Base-by-base conservation (phyloP, 2,888 invertebrate species). In the Limulus polyphemus region DNA sequence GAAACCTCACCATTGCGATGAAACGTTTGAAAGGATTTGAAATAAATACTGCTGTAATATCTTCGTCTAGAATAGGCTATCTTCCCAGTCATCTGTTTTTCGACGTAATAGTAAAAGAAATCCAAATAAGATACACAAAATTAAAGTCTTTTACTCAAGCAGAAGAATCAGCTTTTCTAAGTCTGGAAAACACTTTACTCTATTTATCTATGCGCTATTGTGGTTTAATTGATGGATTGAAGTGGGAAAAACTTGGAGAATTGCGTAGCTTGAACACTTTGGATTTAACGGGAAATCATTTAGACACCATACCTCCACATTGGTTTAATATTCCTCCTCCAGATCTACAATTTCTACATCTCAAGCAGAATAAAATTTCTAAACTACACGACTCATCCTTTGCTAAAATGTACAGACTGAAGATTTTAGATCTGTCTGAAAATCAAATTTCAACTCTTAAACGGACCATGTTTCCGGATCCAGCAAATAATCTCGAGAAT, bases 21-120 rank as follows among this genome's bases (percentile, higher is more conserved):
- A 32, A 32, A 32, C 32, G 32, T 32, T 32, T 32, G 32, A 32
- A 7, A 32, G 32, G 32, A 32, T 32, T 32, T 32, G 32, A 32
- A 32, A 32, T 32, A 32, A 32, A 32, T 7, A 32, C 32, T 32
- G 32, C 32, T 32, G 32, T 32, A 32, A 32, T 32, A 32, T 32
- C 32, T 32, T 32, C 32, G 10, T 56, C 61, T 0, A 54, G 61
- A 17, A 50, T 63, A 16, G 49, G 48, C 11, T 59, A 63, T 16
- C 47, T 63, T n/a, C 63, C 63, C 11, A 61, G 63, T 47, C 61
- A 63, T 54, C 56, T 63, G 4, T 63, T 63, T 47, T 58, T 56
- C 17, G 61, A 60, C 16, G 49, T 56, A 10, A 59, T 55, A 14
- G 63, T 61, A 10, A 52, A 17, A 7, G 63, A 63, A 10, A 59